Percentiles rank a stretch among this genome's conserved stretches.
Conservation (phyloP, 1,140 invertebrate species). For the Nasonia giraulti region DNA sequence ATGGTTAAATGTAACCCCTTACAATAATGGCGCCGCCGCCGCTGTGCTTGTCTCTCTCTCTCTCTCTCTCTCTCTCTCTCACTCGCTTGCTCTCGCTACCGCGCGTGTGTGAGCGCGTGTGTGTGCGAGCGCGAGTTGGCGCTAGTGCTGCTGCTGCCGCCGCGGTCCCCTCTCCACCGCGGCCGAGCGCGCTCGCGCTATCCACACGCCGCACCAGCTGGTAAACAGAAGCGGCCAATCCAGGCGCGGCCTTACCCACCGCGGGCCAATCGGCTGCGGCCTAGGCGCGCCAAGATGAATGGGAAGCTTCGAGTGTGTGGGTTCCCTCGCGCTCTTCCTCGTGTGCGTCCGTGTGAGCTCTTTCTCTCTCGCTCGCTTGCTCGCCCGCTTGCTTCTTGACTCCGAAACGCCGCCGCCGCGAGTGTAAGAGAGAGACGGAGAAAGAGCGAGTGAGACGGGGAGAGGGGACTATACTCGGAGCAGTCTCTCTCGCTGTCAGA, state of each 20-base stretch:
- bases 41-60: not conserved
- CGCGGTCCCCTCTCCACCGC: conserved; percentile 51
- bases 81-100: too few species aligned
- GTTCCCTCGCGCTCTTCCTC: conserved; percentile 46
- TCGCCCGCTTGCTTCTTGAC: conserved; percentile 27
- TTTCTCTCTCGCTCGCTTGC: conserved; percentile 22
- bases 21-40: conserved; percentile 78
- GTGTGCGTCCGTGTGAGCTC: not conserved
- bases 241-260: conserved; percentile 41
- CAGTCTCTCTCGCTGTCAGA: conserved; percentile 33
- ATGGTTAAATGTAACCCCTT: conserved; percentile 74
- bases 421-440: not conserved
- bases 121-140: not conserved
- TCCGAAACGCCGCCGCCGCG: not conserved
- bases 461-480: not conserved
- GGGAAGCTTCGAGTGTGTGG: conserved; percentile 60
- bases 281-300: conserved; percentile 75
- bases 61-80: too few species aligned
- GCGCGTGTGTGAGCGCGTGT: not conserved
- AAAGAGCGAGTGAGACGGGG: not conserved
- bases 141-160: conserved; percentile 54
- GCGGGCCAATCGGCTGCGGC: conserved; percentile 43
- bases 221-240: conserved; percentile 74
- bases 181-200: conserved; percentile 47
- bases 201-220: conserved; percentile 70